Percentiles rank a stretch among this genome's conserved stretches.
Conservation (phyloP, 1,140 invertebrate genomes). For the Marisa cornuarietis region DNA sequence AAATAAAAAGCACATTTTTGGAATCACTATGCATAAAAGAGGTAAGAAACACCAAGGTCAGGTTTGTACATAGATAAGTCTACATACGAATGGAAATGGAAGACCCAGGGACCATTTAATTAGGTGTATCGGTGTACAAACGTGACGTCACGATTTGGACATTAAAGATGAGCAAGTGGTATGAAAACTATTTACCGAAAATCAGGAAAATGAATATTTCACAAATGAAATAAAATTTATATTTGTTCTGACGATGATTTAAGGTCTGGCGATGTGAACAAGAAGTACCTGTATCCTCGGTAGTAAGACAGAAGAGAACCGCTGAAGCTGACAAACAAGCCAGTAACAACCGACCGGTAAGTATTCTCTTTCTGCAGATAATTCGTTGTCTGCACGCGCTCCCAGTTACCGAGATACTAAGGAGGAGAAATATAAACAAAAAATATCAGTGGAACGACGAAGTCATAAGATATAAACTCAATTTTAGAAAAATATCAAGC, state of each 20-base stretch:
- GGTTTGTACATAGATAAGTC: no score
- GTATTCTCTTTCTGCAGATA: neutral
- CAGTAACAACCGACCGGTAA: neutral
- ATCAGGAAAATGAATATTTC: neutral
- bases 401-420: constrained; percentile 5
- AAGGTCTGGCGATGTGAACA: neutral
- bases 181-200: neutral
- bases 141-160: neutral
- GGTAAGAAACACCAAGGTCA: no score
- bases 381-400: neutral
- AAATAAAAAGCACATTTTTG: no score
- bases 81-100: no score
- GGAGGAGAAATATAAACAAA: neutral
- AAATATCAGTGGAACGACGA: neutral
- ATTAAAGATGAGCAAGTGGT: neutral
- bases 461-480: neutral
- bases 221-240: neutral
- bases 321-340: constrained; percentile 12
- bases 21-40: no score
- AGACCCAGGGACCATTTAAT: no score
- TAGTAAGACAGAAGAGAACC: constrained; percentile 11
- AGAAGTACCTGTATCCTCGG: constrained; percentile 1
- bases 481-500: no score
- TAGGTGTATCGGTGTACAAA: neutral
- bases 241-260: neutral